phyloP scores from a whole-genome alignment of 2,888 invertebrate species.

The Dioctria linearis region DNA sequence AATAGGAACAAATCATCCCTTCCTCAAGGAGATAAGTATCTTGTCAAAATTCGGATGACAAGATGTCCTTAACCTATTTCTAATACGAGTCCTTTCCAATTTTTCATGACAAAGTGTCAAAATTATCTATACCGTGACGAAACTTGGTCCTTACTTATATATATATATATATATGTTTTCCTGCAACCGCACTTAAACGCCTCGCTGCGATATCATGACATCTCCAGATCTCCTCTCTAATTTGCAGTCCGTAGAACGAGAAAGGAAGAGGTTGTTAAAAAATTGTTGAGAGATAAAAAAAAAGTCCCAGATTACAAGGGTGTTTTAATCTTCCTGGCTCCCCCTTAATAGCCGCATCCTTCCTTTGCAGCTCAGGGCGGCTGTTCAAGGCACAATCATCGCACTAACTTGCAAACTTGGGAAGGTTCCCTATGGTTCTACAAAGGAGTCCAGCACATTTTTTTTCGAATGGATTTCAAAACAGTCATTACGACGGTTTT shows the following conservation, averaged over 20 bases:
- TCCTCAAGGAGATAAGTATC: not conserved
- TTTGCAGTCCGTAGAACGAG: not conserved
- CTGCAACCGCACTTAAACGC: too few species aligned
- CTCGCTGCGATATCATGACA: too few species aligned
- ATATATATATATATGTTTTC: too few species aligned
- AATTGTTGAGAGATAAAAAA: conserved; percentile 39
- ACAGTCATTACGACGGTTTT: conserved; percentile 2
- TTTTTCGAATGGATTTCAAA: not conserved
- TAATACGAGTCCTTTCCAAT: conserved; percentile 17
- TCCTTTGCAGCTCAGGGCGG: not conserved
- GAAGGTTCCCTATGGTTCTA: not conserved
- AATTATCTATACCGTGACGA: not conserved
- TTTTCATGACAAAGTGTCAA: conserved; percentile 29
- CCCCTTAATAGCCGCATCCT: not conserved
- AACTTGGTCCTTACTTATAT: not conserved
- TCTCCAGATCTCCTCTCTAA: too few species aligned
- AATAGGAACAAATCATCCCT: conserved; percentile 2
- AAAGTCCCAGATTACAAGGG: conserved; percentile 23
- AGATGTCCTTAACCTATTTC: conserved; percentile 18
- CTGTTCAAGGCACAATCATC: not conserved
- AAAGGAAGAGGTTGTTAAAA: conserved; percentile 27
- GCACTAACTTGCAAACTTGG: too few species aligned
- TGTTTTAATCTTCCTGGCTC: conserved; percentile 24
- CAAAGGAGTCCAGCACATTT: not conserved
- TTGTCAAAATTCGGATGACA: conserved; percentile 25